Conservation (phyloP, 2,888 invertebrate species). For the Adelphocoris suturalis region DNA sequence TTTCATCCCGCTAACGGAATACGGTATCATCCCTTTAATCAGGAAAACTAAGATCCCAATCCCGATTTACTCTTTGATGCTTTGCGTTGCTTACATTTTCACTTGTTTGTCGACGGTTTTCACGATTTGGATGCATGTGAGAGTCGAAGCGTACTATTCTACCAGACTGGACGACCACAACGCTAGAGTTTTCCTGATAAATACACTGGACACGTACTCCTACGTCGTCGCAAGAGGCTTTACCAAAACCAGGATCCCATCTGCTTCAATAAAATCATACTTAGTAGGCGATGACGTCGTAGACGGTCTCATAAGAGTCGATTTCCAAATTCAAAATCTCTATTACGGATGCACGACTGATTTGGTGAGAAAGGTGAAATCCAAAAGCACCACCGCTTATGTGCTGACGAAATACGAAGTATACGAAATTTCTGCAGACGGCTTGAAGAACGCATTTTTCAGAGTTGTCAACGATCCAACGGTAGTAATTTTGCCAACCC, state of each 20-base stretch:
- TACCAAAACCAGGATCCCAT: neutral
- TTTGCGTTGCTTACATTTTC: neutral
- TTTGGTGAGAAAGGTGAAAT: neutral
- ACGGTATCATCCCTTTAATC: neutral
- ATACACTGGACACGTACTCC: conserved; percentile 17
- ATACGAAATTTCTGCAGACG: neutral
- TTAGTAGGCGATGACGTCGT: neutral
- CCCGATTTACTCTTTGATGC: neutral
- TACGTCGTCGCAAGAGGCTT: neutral
- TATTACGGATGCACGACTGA: neutral
- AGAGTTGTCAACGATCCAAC: neutral
- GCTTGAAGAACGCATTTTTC: neutral
- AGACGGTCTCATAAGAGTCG: neutral
- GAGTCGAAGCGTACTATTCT: neutral
- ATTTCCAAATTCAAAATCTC: neutral
- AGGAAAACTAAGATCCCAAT: neutral
- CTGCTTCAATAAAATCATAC: neutral
- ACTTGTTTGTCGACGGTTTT: neutral
- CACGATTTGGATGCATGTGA: neutral
- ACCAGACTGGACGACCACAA: conserved; percentile 12
- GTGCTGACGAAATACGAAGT: neutral
- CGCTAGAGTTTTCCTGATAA: neutral
- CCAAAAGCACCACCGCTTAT: neutral
- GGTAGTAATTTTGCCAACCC: neutral
- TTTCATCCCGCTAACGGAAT: neutral